Evolutionary conservation across 2,888 invertebrate species (phyloP).

Genomic region (Marronus borbonicus): DNA sequence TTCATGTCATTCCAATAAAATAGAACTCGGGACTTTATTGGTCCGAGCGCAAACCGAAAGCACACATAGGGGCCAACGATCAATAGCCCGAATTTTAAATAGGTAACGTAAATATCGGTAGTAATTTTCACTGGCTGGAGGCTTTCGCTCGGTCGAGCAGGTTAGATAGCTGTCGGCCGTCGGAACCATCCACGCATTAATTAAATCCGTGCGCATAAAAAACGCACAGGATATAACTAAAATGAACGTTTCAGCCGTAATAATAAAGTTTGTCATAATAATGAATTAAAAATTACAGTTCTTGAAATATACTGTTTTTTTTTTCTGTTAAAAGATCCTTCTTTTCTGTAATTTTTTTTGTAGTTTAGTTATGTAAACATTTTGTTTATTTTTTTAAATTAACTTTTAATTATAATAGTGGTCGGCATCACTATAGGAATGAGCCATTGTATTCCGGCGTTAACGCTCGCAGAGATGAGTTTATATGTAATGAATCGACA

Average conservation of each 20-base stretch:
- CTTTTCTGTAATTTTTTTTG: no score
- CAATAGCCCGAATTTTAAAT: slow-evolving; percentile 33
- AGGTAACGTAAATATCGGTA: slow-evolving; percentile 38
- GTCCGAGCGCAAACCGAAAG: slow-evolving; percentile 12
- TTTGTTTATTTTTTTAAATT: no score
- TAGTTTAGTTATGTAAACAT: no score
- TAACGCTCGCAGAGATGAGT: no score
- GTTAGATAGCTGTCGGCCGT: slow-evolving; percentile 26
- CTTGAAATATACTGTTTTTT: no score
- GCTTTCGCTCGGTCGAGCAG: slow-evolving; percentile 8
- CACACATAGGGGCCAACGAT: not conserved
- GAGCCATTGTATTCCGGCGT: no score
- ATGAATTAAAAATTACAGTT: no score
- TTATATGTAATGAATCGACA: no score
- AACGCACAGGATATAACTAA: not conserved
- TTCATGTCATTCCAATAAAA: slow-evolving; percentile 18
- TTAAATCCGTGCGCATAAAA: slow-evolving; percentile 24
- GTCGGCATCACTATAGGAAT: no score
- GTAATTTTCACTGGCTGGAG: slow-evolving; percentile 30
- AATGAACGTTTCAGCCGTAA: not conserved
- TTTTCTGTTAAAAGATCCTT: no score
- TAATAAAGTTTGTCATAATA: no score
- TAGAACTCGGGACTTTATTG: slow-evolving; percentile 11
- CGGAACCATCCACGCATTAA: slow-evolving; percentile 20
- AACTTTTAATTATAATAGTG: no score